Evolutionary conservation across 1,140 invertebrate species (phyloP).

Genomic region (Drosophila willistoni): DNA sequence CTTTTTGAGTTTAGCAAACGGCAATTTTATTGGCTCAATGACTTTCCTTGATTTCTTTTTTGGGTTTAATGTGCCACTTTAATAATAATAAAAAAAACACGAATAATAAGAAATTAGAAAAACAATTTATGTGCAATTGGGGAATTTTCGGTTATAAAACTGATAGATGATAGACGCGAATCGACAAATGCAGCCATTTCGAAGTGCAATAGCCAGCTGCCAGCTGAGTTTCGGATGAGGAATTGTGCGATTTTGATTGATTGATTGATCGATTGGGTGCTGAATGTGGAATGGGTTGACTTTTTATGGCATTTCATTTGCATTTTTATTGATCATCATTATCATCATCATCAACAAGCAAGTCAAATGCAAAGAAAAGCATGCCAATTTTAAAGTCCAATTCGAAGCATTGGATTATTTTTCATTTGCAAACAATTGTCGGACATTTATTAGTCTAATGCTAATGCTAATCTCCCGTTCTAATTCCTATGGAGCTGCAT

Average conservation of each 20-base stretch:
- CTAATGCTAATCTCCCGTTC: conserved; percentile 2
- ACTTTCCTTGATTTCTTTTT: conserved; percentile 29
- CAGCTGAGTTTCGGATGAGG: neutral
- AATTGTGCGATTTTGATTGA: conserved; percentile 47
- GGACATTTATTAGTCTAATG: conserved; percentile 1
- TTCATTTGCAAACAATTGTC: conserved; percentile 8
- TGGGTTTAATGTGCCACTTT: conserved; percentile 20
- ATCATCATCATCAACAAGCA: no score
- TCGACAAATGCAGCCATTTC: conserved; percentile 19
- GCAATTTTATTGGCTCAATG: conserved; percentile 6
- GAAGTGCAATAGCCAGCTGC: neutral
- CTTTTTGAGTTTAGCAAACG: neutral
- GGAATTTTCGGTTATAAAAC: conserved; percentile 45
- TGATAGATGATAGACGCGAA: conserved; percentile 47
- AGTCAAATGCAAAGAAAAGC: conserved; percentile 19
- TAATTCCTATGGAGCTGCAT: neutral
- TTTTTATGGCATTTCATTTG: conserved; percentile 42
- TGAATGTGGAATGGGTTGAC: conserved; percentile 47
- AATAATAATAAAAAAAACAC: neutral
- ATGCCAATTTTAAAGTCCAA: neutral
- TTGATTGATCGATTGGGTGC: conserved; percentile 37
- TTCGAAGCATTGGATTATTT: neutral
- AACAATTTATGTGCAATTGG: conserved; percentile 60
- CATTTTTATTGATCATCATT: conserved; percentile 39
- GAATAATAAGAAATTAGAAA: no score